phyloP scores from a whole-genome alignment of 2,113 vertebrate genomes.

The Seriola aureovittata region DNA sequence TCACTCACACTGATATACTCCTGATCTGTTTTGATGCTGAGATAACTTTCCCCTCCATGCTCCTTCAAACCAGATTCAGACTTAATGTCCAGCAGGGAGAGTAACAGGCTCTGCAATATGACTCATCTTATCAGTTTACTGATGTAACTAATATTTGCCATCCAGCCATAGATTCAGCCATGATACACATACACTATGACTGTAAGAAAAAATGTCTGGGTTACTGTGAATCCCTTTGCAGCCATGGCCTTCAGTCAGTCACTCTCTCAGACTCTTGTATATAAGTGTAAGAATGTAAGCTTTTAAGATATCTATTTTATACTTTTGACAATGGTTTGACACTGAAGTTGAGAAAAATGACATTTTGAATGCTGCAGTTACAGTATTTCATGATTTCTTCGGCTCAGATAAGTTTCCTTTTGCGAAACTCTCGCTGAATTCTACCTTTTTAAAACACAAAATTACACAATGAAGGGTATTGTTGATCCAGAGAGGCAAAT shows the following conservation, averaged over 20 bases:
- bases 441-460: too few species aligned
- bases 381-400: too few species aligned
- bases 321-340: neutral
- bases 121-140: slow-evolving; percentile 28
- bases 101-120: slow-evolving; percentile 19
- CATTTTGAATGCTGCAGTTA: too few species aligned
- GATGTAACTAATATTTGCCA: slow-evolving; percentile 20
- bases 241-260: neutral
- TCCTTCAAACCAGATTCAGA: slow-evolving; percentile 18
- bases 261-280: too few species aligned
- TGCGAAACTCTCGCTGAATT: too few species aligned
- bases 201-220: neutral
- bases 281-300: too few species aligned
- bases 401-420: too few species aligned
- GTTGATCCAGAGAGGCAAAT: neutral
- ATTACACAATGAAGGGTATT: neutral
- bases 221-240: neutral
- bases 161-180: neutral
- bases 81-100: slow-evolving; percentile 18
- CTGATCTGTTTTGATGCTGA: slow-evolving; percentile 35
- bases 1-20: neutral
- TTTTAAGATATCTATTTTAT: too few species aligned
- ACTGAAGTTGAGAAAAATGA: neutral
- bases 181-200: neutral
- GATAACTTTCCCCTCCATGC: slow-evolving; percentile 17